Evolutionary conservation across 2,113 vertebrate genomes (phyloP).

Genomic region (Gorilla gorilla): DNA sequence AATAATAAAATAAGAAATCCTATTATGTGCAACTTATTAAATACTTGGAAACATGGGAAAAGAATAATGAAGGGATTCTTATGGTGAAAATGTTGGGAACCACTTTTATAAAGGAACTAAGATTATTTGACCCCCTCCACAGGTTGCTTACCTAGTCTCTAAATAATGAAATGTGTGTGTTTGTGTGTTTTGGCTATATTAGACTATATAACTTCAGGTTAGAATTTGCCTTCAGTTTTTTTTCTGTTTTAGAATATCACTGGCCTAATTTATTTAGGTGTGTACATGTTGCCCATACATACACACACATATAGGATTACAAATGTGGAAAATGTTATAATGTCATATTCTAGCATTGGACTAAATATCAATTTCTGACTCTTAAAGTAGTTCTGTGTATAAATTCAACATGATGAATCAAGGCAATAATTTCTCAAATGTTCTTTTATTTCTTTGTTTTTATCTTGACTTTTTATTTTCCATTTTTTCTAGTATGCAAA

Average conservation of each 20-base stretch:
- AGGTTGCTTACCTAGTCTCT: conserved; percentile 49
- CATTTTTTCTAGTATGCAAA: conserved; percentile 45
- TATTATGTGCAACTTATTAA: conserved; percentile 56
- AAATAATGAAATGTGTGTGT: conserved; percentile 34
- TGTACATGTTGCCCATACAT: conserved; percentile 35
- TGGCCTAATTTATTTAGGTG: conserved; percentile 44
- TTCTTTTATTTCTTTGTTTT: conserved; percentile 54
- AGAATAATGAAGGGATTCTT: conserved; percentile 42
- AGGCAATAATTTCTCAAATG: conserved; percentile 68
- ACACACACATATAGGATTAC: conserved; percentile 18
- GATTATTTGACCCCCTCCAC: conserved; percentile 32
- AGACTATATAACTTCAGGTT: conserved; percentile 46
- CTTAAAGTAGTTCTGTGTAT: conserved; percentile 56
- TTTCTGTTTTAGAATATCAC: conserved; percentile 46
- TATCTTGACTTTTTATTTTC: conserved; percentile 47
- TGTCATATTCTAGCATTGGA: conserved; percentile 58
- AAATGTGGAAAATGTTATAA: conserved; percentile 53
- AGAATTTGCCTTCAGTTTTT: conserved; percentile 56
- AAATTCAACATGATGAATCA: conserved; percentile 54
- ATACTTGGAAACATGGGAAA: conserved; percentile 57
- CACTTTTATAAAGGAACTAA: conserved; percentile 57
- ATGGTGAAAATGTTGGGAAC: conserved; percentile 46
- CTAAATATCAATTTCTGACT: conserved; percentile 51
- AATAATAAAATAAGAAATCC: conserved; percentile 29
- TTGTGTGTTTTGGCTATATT: not conserved